These are phyloP conservation scores for Chorisops tibialis DNA, from an alignment of 2,888 invertebrate species.

Conservation along the genomic window DNA sequence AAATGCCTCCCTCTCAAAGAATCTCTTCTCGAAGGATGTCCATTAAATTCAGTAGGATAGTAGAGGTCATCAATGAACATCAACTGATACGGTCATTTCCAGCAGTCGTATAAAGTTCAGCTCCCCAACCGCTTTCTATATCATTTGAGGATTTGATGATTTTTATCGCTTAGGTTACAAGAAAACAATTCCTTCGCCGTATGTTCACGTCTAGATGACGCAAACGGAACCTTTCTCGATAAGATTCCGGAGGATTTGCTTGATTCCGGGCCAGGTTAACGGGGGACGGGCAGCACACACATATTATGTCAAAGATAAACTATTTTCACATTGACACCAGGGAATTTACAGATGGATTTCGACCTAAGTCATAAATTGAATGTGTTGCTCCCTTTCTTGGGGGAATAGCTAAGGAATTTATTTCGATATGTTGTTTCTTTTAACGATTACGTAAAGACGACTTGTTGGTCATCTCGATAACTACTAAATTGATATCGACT, in stretches of 20 bases:
- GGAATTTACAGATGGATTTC: slow-evolving; percentile 26
- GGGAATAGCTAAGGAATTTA: slow-evolving; percentile 19
- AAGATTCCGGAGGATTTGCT: slow-evolving; percentile 1
- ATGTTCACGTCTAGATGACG: not conserved
- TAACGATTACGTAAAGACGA: slow-evolving; percentile 20
- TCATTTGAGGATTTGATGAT: slow-evolving; percentile 23
- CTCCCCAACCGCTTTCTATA: slow-evolving; percentile 5
- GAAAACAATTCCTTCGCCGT: slow-evolving; percentile 19
- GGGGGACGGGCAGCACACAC: slow-evolving; percentile 19
- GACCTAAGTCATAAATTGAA: slow-evolving; percentile 24
- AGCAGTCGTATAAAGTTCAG: not conserved
- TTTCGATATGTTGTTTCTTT: slow-evolving; percentile 13
- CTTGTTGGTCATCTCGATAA: slow-evolving; percentile 24
- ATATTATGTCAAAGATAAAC: slow-evolving; percentile 36
- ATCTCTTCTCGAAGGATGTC: not conserved
- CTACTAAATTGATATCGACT: slow-evolving; percentile 14
- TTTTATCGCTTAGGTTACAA: slow-evolving; percentile 13
- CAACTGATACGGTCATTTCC: slow-evolving; percentile 9
- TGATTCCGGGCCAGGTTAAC: slow-evolving; percentile 12
- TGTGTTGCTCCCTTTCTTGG: slow-evolving; percentile 16
- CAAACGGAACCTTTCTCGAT: not conserved
- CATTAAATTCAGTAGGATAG: slow-evolving; percentile 3
- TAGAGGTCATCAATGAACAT: slow-evolving; percentile 18
- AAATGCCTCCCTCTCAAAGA: slow-evolving; percentile 9
- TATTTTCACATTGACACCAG: slow-evolving; percentile 33